These are phyloP conservation scores for Euphonia xanthogaster DNA, from an alignment of 2,797 vertebrate species.

Conservation along the genomic window DNA sequence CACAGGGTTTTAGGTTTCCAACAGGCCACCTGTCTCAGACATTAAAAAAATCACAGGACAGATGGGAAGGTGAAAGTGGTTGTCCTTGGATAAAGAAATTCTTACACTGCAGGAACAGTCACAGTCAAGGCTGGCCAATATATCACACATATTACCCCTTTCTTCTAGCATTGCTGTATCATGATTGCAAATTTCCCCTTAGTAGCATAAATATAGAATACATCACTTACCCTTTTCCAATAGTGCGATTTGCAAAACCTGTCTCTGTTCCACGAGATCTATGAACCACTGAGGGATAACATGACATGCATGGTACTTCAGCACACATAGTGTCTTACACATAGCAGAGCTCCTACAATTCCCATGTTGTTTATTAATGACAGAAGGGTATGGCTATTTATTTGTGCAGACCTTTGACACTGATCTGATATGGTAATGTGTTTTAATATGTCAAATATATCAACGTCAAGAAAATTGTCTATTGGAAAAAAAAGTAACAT, in stretches of 20 bases:
- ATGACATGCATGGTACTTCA: conserved; percentile 29
- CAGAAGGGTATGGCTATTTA: neutral
- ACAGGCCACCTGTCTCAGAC: conserved; percentile 88
- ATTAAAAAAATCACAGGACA: conserved; percentile 87
- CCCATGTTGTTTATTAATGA: conserved; percentile 20
- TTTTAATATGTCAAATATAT: conserved; percentile 35
- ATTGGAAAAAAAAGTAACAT: neutral
- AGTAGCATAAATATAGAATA: conserved; percentile 64
- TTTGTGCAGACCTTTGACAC: conserved; percentile 43
- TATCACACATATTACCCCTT: conserved; percentile 57
- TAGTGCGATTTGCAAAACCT: conserved; percentile 39
- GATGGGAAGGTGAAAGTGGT: conserved; percentile 87
- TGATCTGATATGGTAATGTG: conserved; percentile 21
- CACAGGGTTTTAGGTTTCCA: conserved; percentile 83
- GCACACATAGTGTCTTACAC: neutral
- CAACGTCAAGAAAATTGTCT: neutral
- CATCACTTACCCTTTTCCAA: conserved; percentile 51
- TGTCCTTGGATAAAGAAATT: conserved; percentile 87
- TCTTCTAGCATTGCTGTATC: conserved; percentile 56
- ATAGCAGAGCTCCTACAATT: conserved; percentile 15
- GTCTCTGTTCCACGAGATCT: conserved; percentile 41
- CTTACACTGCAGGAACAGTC: conserved; percentile 70
- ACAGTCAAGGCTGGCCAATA: conserved; percentile 70
- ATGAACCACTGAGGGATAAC: conserved; percentile 27
- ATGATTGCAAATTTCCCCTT: conserved; percentile 60